Conservation (phyloP, 2,888 invertebrate species). For the Heliconius sara region DNA sequence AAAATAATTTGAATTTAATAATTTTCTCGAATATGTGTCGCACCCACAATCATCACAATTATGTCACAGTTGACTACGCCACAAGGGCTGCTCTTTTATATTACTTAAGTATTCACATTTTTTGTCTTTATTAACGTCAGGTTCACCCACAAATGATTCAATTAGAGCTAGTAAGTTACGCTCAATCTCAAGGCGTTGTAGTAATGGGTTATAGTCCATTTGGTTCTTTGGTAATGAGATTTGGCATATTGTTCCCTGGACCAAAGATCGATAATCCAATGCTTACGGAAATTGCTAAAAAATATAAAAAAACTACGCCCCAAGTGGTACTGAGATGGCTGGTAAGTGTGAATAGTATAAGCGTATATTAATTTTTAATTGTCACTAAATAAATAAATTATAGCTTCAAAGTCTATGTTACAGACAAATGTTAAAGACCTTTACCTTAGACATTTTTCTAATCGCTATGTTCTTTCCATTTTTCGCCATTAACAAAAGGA, state of each 20-base stretch:
- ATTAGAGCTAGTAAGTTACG: constrained; percentile 84
- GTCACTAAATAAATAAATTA: no score
- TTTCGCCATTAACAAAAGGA: no score
- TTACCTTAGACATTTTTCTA: no score
- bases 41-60: no score
- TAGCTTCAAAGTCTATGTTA: no score
- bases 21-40: no score
- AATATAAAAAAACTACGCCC: constrained; percentile 85
- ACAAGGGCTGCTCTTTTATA: background rate
- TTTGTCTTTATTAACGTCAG: constrained; percentile 50
- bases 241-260: constrained; percentile 71
- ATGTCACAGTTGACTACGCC: no score
- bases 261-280: constrained; percentile 79
- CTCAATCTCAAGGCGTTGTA: constrained; percentile 83
- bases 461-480: no score
- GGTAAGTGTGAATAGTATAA: constrained; percentile 68
- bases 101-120: background rate
- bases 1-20: no score
- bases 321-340: constrained; percentile 87
- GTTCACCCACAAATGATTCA: constrained; percentile 87
- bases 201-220: constrained; percentile 88
- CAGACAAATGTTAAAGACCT: no score
- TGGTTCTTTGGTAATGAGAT: constrained; percentile 82
- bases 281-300: constrained; percentile 82
- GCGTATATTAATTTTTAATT: no score